Conservation (phyloP, 53 echinoderm and acorn worm species). For the Patiria pectinifera region DNA sequence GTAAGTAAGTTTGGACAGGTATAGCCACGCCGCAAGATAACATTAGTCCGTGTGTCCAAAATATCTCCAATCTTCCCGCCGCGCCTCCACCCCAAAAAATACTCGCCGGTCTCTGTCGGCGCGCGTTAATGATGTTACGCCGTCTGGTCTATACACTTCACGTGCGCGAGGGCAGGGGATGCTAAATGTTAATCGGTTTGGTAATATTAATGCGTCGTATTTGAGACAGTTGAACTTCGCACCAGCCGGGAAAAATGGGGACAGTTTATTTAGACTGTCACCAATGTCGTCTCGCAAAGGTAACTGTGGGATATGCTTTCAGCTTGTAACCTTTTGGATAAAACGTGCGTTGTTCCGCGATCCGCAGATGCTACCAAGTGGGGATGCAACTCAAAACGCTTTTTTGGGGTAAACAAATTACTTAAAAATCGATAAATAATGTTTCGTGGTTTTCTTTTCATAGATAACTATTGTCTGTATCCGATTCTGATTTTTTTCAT, state of each 20-base stretch:
- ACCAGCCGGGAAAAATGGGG: background rate
- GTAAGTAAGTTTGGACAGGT: too few relatives aligned
- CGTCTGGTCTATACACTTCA: background rate
- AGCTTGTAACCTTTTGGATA: background rate
- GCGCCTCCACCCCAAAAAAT: background rate
- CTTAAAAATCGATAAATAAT: too few relatives aligned
- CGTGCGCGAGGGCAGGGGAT: background rate
- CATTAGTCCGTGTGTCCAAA: too few relatives aligned
- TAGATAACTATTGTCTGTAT: too few relatives aligned
- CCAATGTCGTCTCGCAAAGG: background rate
- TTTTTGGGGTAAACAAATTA: too few relatives aligned
- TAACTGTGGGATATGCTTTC: background rate
- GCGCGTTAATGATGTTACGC: background rate
- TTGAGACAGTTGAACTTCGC: background rate
- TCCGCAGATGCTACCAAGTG: too few relatives aligned
- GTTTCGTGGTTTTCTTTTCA: too few relatives aligned
- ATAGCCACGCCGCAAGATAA: too few relatives aligned
- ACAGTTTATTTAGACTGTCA: conserved; percentile 1
- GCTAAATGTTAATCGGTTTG: background rate
- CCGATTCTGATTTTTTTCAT: too few relatives aligned
- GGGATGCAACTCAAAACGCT: too few relatives aligned
- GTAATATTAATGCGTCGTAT: background rate
- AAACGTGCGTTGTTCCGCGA: background rate
- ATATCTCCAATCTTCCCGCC: background rate
- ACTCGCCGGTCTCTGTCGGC: background rate